These are phyloP conservation scores for Nasonia longicornis DNA, from an alignment of 1,140 invertebrate species.

Conservation along the genomic window DNA sequence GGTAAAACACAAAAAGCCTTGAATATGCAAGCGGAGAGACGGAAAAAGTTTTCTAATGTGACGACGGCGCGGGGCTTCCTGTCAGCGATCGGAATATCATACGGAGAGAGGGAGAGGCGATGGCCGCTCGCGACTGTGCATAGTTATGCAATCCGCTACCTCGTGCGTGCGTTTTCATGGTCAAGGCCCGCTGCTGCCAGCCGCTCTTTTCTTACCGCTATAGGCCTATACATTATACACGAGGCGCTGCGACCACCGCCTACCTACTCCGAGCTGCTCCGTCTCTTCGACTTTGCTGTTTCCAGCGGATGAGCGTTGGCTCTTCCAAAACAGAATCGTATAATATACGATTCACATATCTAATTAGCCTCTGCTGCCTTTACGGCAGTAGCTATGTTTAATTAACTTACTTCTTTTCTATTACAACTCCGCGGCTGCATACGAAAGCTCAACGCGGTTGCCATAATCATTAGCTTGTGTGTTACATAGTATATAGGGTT, in stretches of 20 bases:
- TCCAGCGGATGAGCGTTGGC: no score
- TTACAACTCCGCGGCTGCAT: background rate
- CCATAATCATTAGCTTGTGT: background rate
- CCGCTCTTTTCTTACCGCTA: slow-evolving; percentile 46
- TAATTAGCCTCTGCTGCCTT: background rate
- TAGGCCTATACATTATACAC: slow-evolving; percentile 40
- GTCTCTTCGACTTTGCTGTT: no score
- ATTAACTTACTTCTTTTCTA: background rate
- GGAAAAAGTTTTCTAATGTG: slow-evolving; percentile 30
- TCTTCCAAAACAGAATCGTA: no score
- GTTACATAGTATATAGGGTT: background rate
- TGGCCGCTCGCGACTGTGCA: slow-evolving; percentile 51
- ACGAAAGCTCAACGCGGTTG: no score
- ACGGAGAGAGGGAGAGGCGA: slow-evolving; percentile 23
- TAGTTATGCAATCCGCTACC: slow-evolving; percentile 64
- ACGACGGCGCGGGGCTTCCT: slow-evolving; percentile 6
- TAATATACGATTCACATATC: no score
- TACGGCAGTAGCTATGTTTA: background rate
- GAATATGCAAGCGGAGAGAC: slow-evolving; percentile 7
- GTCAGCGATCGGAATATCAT: slow-evolving; percentile 26
- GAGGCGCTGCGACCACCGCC: background rate
- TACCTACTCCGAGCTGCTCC: no score
- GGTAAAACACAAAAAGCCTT: background rate
- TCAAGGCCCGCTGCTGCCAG: slow-evolving; percentile 55
- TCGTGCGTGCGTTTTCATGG: slow-evolving; percentile 62